Base-by-base conservation (phyloP, 2,797 vertebrate genomes). In the Hydrophis major region DNA sequence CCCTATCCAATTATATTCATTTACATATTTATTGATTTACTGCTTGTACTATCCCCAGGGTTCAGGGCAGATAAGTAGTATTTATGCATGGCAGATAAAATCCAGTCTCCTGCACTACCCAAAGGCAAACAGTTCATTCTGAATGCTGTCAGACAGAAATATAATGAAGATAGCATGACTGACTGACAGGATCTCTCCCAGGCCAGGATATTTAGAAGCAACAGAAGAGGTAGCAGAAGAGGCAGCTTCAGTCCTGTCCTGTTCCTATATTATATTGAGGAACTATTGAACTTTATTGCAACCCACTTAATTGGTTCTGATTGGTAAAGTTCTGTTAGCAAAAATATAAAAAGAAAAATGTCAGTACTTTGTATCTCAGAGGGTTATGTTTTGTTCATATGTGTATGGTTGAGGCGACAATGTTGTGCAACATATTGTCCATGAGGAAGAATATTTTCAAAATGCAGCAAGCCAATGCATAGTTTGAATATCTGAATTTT, bases 1-100 rank as follows among this genome's bases (percentile, higher is more conserved):
- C 63, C 27, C 57, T n/a, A 32, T 87, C 66, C 89, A 88, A 47
- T 90, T 91, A 78, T 61, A 88, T 25, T 37, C 56, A 93, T 90
- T 88, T 93, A 55, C 89, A 93, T 91, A 86, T 92, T 92, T 90
- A 91, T 93, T 89, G 91, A 92, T 92, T 92, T 89, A 89, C 27
- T 83, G 55, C 42, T 50, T 87, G 22, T 37, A 57, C 37, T 87
- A 59, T 74, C 83, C 61, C 60, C 4, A n/a, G 92, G 89, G 83
- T 55, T 87, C 74, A 59, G 37, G 12, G 32, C 61, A 50, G 60
- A 13, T 66, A 59, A 90, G n/a, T 47, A 90, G 37, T 18, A 93
- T 90, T 87, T 50, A 55, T 63, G 57, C 28, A 63, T 61, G 83
- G 28, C n/a, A 55, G 57, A 83, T 32, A 86, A 86, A 60, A 83